Conservation (phyloP, 2,888 invertebrate species). For the Drosophila maculinotata region DNA sequence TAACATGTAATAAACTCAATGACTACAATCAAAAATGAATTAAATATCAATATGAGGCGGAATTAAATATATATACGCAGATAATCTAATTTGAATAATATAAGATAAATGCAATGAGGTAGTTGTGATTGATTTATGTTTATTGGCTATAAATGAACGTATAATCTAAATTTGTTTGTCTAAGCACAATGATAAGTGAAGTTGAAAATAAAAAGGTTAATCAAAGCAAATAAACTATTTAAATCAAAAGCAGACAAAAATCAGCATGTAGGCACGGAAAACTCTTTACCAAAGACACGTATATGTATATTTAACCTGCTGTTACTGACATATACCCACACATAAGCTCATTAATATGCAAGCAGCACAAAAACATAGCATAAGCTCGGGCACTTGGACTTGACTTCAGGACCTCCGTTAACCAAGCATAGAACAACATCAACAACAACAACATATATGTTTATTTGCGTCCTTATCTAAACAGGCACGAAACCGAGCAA, state of each 20-base stretch:
- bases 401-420: conserved; percentile 12
- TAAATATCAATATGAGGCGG: conserved; percentile 8
- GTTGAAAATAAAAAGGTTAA: background rate
- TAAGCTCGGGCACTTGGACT: conserved; percentile 13
- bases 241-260: background rate
- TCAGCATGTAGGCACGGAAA: background rate
- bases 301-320: background rate
- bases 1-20: conserved; percentile 5
- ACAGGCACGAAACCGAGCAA: conserved; percentile 34
- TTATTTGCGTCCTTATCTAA: conserved; percentile 67
- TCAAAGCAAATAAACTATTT: background rate
- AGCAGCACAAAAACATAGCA: conserved; percentile 20
- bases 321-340: conserved; percentile 3
- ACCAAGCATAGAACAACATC: conserved; percentile 1
- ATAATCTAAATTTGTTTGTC: no score
- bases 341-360: conserved; percentile 61
- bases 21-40: no score
- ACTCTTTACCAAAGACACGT: background rate
- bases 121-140: conserved; percentile 1
- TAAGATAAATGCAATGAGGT: background rate
- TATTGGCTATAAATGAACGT: no score
- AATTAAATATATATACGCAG: background rate
- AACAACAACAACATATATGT: conserved; percentile 40
- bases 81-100: background rate
- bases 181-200: background rate